A percentile compares a stretch with the other conserved stretches of the same genome.
These are phyloP conservation scores for Tolypeutes matacus DNA, from an alignment of 2,797 vertebrate genomes.

Conservation along the genomic window DNA sequence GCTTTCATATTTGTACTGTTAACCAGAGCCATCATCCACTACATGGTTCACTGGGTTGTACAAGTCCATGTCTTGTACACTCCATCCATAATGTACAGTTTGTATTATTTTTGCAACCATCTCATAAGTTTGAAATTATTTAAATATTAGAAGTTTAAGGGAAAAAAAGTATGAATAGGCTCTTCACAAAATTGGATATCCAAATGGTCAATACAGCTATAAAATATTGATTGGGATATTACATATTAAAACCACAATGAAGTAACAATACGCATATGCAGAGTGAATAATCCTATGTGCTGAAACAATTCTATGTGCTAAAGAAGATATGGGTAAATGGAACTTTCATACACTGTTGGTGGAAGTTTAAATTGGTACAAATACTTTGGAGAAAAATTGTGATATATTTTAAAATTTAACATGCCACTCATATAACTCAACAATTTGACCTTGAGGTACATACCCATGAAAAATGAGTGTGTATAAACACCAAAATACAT, in stretches of 20 bases:
- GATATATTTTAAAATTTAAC: conserved; percentile 2
- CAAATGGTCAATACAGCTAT: neutral
- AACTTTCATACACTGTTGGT: too few species aligned
- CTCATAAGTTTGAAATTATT: too few species aligned
- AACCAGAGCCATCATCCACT: too few species aligned
- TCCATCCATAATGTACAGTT: too few species aligned
- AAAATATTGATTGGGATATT: neutral
- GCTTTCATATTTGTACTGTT: too few species aligned
- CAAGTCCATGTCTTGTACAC: too few species aligned
- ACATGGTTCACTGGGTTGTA: too few species aligned
- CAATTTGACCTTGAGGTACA: neutral
- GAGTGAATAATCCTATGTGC: neutral
- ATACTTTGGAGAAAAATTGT: neutral
- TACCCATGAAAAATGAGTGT: neutral
- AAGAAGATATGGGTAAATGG: neutral
- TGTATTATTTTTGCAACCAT: too few species aligned
- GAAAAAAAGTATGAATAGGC: too few species aligned
- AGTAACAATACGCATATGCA: neutral
- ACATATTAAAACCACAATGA: neutral
- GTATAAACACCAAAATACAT: neutral
- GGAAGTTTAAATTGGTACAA: too few species aligned
- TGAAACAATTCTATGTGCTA: neutral
- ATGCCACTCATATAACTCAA: neutral
- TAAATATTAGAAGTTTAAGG: too few species aligned
- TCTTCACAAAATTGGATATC: neutral